Conservation (phyloP, 2,797 vertebrate species). For the Poeciliopsis turneri region DNA sequence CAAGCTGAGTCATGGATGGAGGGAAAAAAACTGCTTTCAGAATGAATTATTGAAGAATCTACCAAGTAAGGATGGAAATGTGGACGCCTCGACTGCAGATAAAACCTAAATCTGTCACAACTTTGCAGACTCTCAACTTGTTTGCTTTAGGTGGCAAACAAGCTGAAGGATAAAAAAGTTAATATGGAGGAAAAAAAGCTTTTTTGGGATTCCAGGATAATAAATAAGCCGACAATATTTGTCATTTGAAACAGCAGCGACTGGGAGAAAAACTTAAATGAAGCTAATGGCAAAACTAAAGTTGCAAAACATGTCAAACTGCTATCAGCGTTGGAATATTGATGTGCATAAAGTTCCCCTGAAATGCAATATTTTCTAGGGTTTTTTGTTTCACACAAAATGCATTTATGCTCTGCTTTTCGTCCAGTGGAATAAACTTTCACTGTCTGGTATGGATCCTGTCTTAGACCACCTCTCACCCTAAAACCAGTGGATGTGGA, state of each 20-base stretch:
- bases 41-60: conserved; percentile 62
- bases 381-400: background rate
- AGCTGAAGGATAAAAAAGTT: conserved; percentile 16
- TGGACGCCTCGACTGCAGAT: conserved; percentile 47
- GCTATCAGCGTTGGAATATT: background rate
- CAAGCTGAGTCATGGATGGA: conserved; percentile 71
- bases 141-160: conserved; percentile 24
- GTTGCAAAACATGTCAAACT: background rate
- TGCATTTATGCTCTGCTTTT: background rate
- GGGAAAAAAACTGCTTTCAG: conserved; percentile 53
- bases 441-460: background rate
- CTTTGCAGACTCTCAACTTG: conserved; percentile 29
- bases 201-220: conserved; percentile 47
- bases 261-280: background rate
- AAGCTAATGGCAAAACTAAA: background rate
- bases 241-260: background rate
- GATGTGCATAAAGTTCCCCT: background rate
- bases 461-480: background rate
- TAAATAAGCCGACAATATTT: background rate
- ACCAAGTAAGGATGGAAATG: conserved; percentile 63
- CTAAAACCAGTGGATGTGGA: background rate
- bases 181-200: conserved; percentile 38
- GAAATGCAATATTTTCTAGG: background rate
- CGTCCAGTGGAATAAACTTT: background rate
- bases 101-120: conserved; percentile 38